Base-by-base conservation (phyloP, 2,113 vertebrate species). In the Ursus arctos region DNA sequence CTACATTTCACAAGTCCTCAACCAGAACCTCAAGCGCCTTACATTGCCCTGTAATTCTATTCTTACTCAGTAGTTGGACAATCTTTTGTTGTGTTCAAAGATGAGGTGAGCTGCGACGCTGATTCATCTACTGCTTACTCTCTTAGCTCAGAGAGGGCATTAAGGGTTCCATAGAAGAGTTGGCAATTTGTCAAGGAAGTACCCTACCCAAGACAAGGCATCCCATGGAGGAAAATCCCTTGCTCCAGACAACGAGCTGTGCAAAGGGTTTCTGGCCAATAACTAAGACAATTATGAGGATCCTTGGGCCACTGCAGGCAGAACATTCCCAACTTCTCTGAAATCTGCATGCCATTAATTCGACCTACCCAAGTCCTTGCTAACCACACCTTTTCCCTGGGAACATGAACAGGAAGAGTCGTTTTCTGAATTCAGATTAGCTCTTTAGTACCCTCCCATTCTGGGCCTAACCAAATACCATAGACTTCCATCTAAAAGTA, bases 181-280 rank as follows among this genome's bases (percentile, higher is more conserved):
- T 81, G 67, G 79, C 55, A 82, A 22, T 94, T 94, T 94, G 21
- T 83, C 76, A 77, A 94, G 31, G 18, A 96, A 86, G 43, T 72
- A 11, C 26, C 47, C 12, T 16, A 47, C 43, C n/a, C 51, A 80
- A 88, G 65, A 92, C 33, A 65, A 86, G 47, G 76, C 79, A 88
- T 57, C 43, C 43, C n/a, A 59, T 7, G 51, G 89, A 91, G 63
- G 40, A 72, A 88, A 93, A 81, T 53, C 33, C 33, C 36, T 67
- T 36, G 79, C 80, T 94, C 51, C 15, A 83, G 47, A 95, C 63
- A 94, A 89, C 15, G 14, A 57, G 19, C 31, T 67, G 22, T 84
- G 13, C 33, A 33, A 88, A 94, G 67, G 26, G 3, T 72, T 40
- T 31, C 36, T 6, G 6, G 43, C 33, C 47, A 49, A 51, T 9